Evolutionary conservation across 37 sponge, comb jelly and placozoan genomes (phyloP).

Genomic region (Halisarca cf. caerulea): DNA sequence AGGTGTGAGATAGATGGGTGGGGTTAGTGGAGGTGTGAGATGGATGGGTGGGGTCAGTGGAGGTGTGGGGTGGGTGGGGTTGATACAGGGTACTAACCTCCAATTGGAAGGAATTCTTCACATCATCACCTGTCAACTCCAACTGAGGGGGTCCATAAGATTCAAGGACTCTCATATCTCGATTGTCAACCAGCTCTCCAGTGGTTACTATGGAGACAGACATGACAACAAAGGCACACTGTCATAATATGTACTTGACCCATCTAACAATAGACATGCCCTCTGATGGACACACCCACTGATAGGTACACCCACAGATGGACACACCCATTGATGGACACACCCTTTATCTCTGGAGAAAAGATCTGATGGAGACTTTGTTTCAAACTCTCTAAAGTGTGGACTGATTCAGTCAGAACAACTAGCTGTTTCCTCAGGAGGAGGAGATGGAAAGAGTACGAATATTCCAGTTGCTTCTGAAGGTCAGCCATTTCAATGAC

Average conservation of each 20-base stretch:
- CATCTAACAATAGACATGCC: no score
- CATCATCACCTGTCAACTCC: neutral
- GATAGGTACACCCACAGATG: no score
- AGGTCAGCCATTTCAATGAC: constrained; percentile 63
- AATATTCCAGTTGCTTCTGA: constrained; percentile 39
- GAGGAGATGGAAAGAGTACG: constrained; percentile 39
- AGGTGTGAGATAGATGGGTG: no score
- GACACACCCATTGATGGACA: neutral
- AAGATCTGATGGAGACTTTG: no score
- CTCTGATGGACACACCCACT: no score
- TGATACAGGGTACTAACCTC: no score
- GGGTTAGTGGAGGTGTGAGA: no score
- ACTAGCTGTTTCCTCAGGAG: constrained; percentile 1
- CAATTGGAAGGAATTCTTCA: constrained; percentile 11
- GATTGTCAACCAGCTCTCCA: constrained; percentile 52
- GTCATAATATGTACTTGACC: no score
- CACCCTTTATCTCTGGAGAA: neutral
- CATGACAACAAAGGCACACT: no score
- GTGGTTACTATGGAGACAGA: neutral
- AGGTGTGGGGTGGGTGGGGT: no score
- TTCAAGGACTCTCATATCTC: constrained; percentile 67
- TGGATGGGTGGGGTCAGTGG: no score
- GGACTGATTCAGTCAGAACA: neutral
- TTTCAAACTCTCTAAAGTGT: neutral
- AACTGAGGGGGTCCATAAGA: constrained; percentile 48